Conservation (phyloP, 23 tunicate genomes). For the Styela clava region DNA sequence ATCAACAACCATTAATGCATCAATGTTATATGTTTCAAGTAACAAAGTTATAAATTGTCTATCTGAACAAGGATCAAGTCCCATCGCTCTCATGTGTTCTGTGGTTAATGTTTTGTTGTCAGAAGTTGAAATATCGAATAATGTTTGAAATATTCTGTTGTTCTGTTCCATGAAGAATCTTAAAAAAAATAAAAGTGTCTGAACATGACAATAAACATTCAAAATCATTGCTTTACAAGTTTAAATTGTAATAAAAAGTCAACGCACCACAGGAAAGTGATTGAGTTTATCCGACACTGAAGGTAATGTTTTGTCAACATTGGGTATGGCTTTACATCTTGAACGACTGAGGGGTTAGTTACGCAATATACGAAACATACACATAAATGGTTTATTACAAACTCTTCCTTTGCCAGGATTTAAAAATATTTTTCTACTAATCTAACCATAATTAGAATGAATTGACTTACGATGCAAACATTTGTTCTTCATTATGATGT, state of each 20-base stretch:
- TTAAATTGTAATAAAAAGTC: too few relatives aligned
- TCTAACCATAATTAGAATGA: background rate
- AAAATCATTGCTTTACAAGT: too few relatives aligned
- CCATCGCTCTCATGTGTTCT: constrained; percentile 79
- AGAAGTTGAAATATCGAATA: constrained; percentile 50
- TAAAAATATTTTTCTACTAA: too few relatives aligned
- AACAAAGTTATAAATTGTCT: constrained; percentile 59
- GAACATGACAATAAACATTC: too few relatives aligned
- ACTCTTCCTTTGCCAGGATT: too few relatives aligned
- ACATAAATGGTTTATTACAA: too few relatives aligned
- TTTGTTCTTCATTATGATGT: constrained; percentile 19
- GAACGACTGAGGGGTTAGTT: too few relatives aligned
- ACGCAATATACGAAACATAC: too few relatives aligned
- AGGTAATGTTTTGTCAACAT: too few relatives aligned
- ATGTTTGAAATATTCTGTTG: constrained; percentile 63
- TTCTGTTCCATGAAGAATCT: constrained; percentile 63
- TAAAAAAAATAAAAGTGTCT: background rate
- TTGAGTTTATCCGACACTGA: too few relatives aligned
- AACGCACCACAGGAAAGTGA: too few relatives aligned
- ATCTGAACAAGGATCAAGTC: constrained; percentile 69
- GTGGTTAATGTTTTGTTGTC: constrained; percentile 53
- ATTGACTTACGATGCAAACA: constrained; percentile 29
- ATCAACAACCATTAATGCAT: constrained; percentile 60
- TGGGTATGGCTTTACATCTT: too few relatives aligned
- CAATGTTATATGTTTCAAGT: constrained; percentile 67